Evolutionary conservation across 37 sponge, comb jelly and placozoan species (phyloP).

Genomic region (Oopsacas minuta): DNA sequence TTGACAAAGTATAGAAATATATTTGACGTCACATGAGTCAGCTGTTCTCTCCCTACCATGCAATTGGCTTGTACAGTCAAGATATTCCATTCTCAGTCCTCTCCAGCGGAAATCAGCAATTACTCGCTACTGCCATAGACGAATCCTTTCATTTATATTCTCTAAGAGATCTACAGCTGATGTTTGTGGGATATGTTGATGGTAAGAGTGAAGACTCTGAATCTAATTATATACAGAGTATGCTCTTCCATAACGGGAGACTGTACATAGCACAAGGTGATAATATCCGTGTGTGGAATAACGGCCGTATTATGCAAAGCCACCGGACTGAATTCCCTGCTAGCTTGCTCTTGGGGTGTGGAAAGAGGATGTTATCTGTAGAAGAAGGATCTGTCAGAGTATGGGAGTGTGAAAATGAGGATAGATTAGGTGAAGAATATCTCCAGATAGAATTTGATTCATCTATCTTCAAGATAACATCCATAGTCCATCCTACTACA

Average conservation of each 20-base stretch:
- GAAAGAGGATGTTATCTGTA: background rate
- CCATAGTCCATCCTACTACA: slow-evolving; percentile 72
- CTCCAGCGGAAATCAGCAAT: slow-evolving; percentile 22
- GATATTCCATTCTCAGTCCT: slow-evolving; percentile 21
- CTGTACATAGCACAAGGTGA: background rate
- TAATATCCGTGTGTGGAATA: background rate
- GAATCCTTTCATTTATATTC: slow-evolving; percentile 26
- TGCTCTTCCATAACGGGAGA: slow-evolving; percentile 1
- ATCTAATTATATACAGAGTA: background rate
- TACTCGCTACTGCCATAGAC: slow-evolving; percentile 24
- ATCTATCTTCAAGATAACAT: slow-evolving; percentile 36
- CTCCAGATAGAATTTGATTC: slow-evolving; percentile 59
- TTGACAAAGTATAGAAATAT: too few species aligned
- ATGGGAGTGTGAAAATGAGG: slow-evolving; percentile 13
- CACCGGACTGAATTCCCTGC: background rate
- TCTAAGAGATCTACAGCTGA: background rate
- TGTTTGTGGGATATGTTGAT: background rate
- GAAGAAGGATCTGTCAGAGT: background rate
- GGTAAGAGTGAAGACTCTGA: background rate
- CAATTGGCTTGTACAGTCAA: background rate
- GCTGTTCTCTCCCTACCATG: background rate
- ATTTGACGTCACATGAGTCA: background rate
- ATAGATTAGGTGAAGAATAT: slow-evolving; percentile 45
- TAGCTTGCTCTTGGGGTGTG: slow-evolving; percentile 3
- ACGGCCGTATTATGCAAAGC: background rate